Conservation (phyloP, 2,113 vertebrate genomes). For the Phoxinus phoxinus region DNA sequence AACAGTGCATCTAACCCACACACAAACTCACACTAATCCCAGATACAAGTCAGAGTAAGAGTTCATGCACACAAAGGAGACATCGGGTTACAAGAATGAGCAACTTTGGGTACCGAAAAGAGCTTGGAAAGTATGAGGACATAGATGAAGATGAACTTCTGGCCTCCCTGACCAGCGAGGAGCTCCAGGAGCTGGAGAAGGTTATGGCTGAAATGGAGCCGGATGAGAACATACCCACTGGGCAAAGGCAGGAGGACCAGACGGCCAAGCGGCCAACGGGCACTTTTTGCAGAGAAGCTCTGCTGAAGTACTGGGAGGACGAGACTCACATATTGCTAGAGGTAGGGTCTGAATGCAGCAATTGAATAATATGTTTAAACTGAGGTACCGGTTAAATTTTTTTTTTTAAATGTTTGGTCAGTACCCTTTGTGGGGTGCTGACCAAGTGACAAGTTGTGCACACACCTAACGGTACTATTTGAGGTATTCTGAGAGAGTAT, state of each 20-base stretch:
- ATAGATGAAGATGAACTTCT: conserved; percentile 89
- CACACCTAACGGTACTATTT: background rate
- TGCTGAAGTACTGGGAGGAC: conserved; percentile 91
- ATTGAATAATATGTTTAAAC: background rate
- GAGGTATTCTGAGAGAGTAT: background rate
- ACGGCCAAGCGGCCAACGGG: conserved; percentile 83
- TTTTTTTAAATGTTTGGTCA: background rate
- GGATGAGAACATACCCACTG: conserved; percentile 80
- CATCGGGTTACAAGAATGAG: conserved; percentile 75
- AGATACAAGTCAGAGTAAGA: background rate
- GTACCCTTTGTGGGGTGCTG: background rate
- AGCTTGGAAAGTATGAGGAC: conserved; percentile 87
- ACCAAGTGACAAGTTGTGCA: background rate
- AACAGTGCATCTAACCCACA: conserved; percentile 54
- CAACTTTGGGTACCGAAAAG: conserved; percentile 84
- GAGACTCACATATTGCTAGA: conserved; percentile 84
- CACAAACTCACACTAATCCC: background rate
- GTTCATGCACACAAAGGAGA: background rate
- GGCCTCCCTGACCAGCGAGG: conserved; percentile 84
- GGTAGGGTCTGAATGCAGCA: conserved; percentile 56
- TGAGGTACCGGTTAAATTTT: background rate
- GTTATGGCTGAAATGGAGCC: conserved; percentile 86
- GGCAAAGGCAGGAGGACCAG: conserved; percentile 87
- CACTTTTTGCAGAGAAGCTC: conserved; percentile 82
- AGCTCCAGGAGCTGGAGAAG: conserved; percentile 88